These are phyloP conservation scores for Polymixis lichenea DNA, from an alignment of 2,888 invertebrate genomes.

Conservation along the genomic window DNA sequence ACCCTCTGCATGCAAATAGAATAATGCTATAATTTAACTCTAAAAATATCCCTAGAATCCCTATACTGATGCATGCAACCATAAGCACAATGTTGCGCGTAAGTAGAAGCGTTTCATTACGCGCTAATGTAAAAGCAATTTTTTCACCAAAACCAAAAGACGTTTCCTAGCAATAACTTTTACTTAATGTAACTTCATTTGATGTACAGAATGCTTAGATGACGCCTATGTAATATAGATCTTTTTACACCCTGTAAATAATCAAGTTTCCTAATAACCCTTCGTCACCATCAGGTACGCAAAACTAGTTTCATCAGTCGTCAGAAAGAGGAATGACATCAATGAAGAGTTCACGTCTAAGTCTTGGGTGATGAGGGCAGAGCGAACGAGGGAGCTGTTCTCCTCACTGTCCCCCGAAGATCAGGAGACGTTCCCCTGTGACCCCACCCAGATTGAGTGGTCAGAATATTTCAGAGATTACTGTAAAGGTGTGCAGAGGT, in stretches of 20 bases:
- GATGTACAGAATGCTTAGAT: too few relatives aligned
- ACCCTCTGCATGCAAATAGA: too few relatives aligned
- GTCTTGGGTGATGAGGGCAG: constrained; percentile 95
- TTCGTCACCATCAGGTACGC: constrained; percentile 89
- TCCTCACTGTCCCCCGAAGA: constrained; percentile 91
- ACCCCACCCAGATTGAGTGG: constrained; percentile 95
- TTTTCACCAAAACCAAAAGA: too few relatives aligned
- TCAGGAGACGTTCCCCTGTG: constrained; percentile 94
- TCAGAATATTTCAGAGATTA: constrained; percentile 95
- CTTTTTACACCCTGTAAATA: not conserved
- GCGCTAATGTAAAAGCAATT: too few relatives aligned
- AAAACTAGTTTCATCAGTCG: constrained; percentile 93
- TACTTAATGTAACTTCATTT: too few relatives aligned
- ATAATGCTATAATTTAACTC: too few relatives aligned
- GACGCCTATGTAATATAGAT: too few relatives aligned
- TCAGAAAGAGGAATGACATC: constrained; percentile 90
- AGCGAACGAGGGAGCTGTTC: constrained; percentile 92
- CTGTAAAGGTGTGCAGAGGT: constrained; percentile 92
- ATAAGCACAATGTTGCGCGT: too few relatives aligned
- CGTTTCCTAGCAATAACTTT: too few relatives aligned
- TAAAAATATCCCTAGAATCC: too few relatives aligned
- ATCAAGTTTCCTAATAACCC: not conserved
- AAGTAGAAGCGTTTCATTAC: too few relatives aligned
- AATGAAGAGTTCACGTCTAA: constrained; percentile 94
- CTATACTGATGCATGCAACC: too few relatives aligned